These are phyloP conservation scores for Planococcus citri DNA, from an alignment of 1,140 invertebrate genomes.

Conservation along the genomic window DNA sequence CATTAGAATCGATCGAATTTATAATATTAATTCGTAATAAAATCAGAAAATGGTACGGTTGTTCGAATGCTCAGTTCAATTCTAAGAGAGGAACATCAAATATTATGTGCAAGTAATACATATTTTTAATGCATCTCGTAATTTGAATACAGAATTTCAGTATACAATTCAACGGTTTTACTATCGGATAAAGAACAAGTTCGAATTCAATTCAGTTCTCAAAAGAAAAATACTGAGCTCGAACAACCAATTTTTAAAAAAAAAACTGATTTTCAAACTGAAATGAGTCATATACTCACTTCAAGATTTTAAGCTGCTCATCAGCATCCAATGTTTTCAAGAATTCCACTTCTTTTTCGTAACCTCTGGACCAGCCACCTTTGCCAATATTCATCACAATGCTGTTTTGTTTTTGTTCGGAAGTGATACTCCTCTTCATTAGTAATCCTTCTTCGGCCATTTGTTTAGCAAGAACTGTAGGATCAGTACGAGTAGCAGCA, in stretches of 20 bases:
- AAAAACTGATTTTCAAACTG: neutral
- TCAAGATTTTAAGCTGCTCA: neutral
- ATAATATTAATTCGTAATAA: too few species aligned
- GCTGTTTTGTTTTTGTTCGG: slow-evolving; percentile 42
- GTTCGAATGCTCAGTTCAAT: too few species aligned
- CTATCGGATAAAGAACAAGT: neutral
- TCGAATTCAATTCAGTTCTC: neutral
- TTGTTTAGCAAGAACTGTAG: slow-evolving; percentile 66
- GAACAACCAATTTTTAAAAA: too few species aligned
- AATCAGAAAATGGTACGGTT: too few species aligned
- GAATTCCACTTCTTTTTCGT: slow-evolving; percentile 1
- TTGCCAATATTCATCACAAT: neutral
- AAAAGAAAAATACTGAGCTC: neutral
- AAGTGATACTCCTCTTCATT: slow-evolving; percentile 62
- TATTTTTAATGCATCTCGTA: too few species aligned
- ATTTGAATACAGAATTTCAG: too few species aligned
- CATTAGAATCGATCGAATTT: too few species aligned
- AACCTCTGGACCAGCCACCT: neutral
- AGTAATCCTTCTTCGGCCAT: slow-evolving; percentile 86
- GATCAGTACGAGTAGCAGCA: slow-evolving; percentile 45
- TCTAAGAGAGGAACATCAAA: too few species aligned
- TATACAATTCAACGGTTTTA: too few species aligned
- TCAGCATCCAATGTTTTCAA: neutral
- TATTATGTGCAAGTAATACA: too few species aligned
- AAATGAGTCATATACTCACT: slow-evolving; percentile 4